Conservation (phyloP, 92 coral and sea anemone genomes). For the Ricordea florida region DNA sequence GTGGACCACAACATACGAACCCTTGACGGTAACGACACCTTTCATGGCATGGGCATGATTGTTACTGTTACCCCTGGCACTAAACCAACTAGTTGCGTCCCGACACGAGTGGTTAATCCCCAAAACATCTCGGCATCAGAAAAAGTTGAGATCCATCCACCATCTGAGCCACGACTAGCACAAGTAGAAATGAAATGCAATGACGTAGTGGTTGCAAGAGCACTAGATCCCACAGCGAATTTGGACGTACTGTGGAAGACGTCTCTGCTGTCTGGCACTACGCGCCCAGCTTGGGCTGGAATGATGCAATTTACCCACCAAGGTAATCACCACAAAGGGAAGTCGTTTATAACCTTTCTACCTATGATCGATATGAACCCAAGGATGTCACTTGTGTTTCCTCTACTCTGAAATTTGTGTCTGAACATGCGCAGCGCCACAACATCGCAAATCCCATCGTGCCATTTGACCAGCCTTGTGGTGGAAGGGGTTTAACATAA, state of each 20-base stretch:
- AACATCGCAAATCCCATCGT: neutral
- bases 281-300: constrained; percentile 57
- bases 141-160: constrained; percentile 40
- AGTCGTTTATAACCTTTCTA: constrained; percentile 43
- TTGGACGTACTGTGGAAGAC: constrained; percentile 58
- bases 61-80: constrained; percentile 66
- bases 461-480: constrained; percentile 61
- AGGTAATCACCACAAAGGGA: constrained; percentile 19
- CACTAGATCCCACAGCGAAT: constrained; percentile 43
- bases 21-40: constrained; percentile 53
- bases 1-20: constrained; percentile 53
- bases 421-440: constrained; percentile 24
- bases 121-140: constrained; percentile 42
- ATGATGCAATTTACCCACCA: constrained; percentile 49
- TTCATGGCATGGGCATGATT: constrained; percentile 68
- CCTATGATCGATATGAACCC: constrained; percentile 64
- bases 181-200: constrained; percentile 40
- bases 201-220: constrained; percentile 14
- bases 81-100: constrained; percentile 22
- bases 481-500: constrained; percentile 40
- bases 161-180: constrained; percentile 29
- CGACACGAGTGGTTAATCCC: constrained; percentile 16
- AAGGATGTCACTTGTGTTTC: constrained; percentile 33
- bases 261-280: constrained; percentile 41
- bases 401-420: constrained; percentile 35